A percentile compares a stretch with the other conserved stretches of the same genome.
phyloP scores from a whole-genome alignment of 1,140 invertebrate species.

The Zaprionus taronus region DNA sequence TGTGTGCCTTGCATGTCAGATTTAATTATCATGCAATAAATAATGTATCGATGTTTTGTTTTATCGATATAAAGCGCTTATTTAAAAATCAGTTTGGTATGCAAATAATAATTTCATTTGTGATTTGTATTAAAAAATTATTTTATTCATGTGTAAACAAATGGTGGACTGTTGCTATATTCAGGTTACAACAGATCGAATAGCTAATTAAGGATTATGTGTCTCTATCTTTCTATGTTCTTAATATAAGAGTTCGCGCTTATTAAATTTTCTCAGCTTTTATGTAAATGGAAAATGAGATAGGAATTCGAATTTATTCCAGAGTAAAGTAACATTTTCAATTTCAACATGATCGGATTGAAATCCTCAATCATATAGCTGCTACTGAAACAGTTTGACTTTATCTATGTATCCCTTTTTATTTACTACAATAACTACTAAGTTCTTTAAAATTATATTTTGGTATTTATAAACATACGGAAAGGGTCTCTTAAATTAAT shows the following conservation, averaged over 20 bases:
- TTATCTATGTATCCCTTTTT: background rate
- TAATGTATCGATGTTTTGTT: background rate
- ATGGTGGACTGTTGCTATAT: slow-evolving; percentile 6
- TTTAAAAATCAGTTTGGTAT: background rate
- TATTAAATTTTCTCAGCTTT: background rate
- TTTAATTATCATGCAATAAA: slow-evolving; percentile 7
- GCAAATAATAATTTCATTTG: background rate
- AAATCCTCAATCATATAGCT: slow-evolving; percentile 39
- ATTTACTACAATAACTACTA: background rate
- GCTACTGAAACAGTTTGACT: slow-evolving; percentile 25
- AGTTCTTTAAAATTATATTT: slow-evolving; percentile 8
- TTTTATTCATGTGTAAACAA: slow-evolving; percentile 12
- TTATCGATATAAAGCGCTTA: background rate
- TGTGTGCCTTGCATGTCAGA: slow-evolving; percentile 15
- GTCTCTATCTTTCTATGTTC: background rate
- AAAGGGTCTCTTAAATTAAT: slow-evolving; percentile 5
- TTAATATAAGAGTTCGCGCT: slow-evolving; percentile 12
- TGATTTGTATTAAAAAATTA: background rate
- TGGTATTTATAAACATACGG: slow-evolving; percentile 1
- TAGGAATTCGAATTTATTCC: background rate
- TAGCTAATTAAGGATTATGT: background rate
- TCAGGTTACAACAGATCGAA: slow-evolving; percentile 4
- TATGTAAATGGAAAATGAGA: slow-evolving; percentile 4
- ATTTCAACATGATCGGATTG: background rate
- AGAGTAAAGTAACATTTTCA: slow-evolving; percentile 1